Evolutionary conservation across 2,888 invertebrate genomes (phyloP), one percentile per base, ranked within the genome.

Genomic region (Omphaloscelis lunosa): DNA sequence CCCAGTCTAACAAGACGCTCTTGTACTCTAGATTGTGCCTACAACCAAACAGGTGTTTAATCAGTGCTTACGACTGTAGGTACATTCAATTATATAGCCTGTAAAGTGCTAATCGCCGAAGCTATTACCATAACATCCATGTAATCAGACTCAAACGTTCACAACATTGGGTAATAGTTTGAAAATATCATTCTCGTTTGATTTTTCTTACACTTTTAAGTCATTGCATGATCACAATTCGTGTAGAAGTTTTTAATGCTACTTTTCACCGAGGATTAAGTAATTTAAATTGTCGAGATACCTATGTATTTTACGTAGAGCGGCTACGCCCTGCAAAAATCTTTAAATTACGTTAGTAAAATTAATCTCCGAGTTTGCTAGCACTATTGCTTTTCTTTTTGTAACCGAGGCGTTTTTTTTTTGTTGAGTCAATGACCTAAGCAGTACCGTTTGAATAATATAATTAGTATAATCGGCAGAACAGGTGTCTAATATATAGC

Each of bases 91-190:
- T 34, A 34, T 34, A 34, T 34, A 5, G 15, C 0, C 67, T 56
- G 68, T 75, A 39, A 56, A 56, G 3, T 68, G 45, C 56, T 45
- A 41, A 63, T 58, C 62, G 39, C 27, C n/a, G 27, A 59, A 66
- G 48, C 11, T 51, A 17, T 62, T 56, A 23, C 29, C 66, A 82
- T 75, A 82, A 79, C 5, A 62, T 67, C 75, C 68, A 27, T 48
- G 41, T 82, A 58, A 82, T 51, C 48, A 15, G 66, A 75, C 11
- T 12, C n/a, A 75, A 51, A 17, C 20, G n/a, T 67, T 39, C 39
- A 48, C 8, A 41, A 51, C 9, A 23, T 39, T 62, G 34, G 7
- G 17, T n/a, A 53, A 51, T 56, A 23, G 27, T 66, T 82, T 82
- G 45, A 72, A 66, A 82, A 66, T 61, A 61, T 72, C 9, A 23